Conservation (phyloP, 2,797 vertebrate genomes). For the Danio kyathit region DNA sequence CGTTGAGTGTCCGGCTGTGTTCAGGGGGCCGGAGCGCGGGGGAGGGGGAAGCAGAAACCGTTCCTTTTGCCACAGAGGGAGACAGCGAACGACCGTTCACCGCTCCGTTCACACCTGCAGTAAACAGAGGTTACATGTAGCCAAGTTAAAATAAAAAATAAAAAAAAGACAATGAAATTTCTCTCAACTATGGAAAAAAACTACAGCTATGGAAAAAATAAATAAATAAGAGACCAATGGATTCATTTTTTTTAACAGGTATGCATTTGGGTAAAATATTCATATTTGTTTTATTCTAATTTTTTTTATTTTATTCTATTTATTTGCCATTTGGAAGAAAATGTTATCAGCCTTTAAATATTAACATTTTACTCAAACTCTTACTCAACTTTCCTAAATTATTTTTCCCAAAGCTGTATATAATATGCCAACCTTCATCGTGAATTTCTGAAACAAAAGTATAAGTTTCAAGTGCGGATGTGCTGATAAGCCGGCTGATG, state of each 20-base stretch:
- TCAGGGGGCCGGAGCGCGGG: constrained; percentile 79
- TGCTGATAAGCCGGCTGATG: not conserved
- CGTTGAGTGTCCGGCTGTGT: constrained; percentile 80
- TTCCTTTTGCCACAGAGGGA: constrained; percentile 82
- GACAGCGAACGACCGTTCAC: constrained; percentile 89
- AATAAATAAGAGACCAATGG: too few species aligned
- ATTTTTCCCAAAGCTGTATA: not conserved
- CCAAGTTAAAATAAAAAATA: not conserved
- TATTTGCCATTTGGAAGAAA: too few species aligned
- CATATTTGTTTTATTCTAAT: too few species aligned
- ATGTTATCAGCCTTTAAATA: too few species aligned
- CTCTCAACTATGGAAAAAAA: too few species aligned
- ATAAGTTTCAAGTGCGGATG: not conserved
- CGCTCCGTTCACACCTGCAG: constrained; percentile 90
- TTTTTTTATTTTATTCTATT: too few species aligned
- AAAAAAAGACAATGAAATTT: constrained; percentile 2
- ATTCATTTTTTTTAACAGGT: too few species aligned
- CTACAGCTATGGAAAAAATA: too few species aligned
- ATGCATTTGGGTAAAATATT: too few species aligned
- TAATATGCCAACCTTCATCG: not conserved
- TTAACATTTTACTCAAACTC: too few species aligned
- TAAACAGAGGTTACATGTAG: constrained; percentile 53
- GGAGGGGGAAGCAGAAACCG: constrained; percentile 79
- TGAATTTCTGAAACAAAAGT: not conserved
- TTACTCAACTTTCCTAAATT: too few species aligned